These are phyloP conservation scores for Orycteropus afer DNA, from an alignment of 2,113 vertebrate species.

Conservation along the genomic window DNA sequence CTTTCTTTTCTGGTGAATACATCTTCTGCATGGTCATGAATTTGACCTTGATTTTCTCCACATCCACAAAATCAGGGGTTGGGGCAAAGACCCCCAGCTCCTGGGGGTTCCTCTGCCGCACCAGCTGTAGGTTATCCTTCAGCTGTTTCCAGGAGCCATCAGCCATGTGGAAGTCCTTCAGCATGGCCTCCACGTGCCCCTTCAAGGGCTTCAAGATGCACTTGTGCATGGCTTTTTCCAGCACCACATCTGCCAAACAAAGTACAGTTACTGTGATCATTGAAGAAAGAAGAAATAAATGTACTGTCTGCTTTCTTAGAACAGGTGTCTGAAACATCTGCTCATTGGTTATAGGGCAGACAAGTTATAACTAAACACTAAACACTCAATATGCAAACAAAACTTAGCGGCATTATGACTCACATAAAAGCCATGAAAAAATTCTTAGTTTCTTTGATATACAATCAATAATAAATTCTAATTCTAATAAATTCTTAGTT, in stretches of 20 bases:
- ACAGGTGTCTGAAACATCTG: background rate
- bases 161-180: conserved; percentile 92
- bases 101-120: conserved; percentile 92
- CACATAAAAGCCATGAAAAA: background rate
- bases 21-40: conserved; percentile 96
- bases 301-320: background rate
- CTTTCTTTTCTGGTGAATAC: conserved; percentile 98
- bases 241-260: conserved; percentile 90
- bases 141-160: conserved; percentile 94
- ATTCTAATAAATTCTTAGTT: background rate
- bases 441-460: background rate
- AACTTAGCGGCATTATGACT: background rate
- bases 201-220: conserved; percentile 96
- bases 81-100: conserved; percentile 95
- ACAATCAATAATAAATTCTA: background rate
- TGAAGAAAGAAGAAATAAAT: background rate
- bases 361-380: background rate
- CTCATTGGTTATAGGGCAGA: no score
- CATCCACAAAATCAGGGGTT: conserved; percentile 91
- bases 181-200: conserved; percentile 89
- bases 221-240: conserved; percentile 98
- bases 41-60: conserved; percentile 96
- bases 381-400: background rate
- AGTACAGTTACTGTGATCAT: conserved; percentile 69
- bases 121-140: conserved; percentile 94